Evolutionary conservation across 2,888 invertebrate genomes (phyloP).

Genomic region (Myathropa florea): DNA sequence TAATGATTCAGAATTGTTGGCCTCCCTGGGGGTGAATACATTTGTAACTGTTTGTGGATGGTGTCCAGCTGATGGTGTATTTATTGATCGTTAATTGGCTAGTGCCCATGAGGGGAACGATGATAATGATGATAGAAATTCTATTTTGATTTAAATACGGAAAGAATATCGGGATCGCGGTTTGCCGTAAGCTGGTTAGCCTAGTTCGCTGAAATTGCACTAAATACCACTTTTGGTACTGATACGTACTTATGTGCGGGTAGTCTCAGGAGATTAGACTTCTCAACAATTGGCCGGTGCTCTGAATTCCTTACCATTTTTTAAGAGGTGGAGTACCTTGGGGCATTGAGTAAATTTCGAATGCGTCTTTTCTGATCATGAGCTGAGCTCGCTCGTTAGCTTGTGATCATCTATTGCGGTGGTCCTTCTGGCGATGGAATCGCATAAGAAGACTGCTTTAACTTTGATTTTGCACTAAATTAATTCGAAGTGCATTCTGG

Average conservation of each 20-base stretch:
- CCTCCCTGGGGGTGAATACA: constrained; percentile 48
- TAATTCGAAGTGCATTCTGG: too few species aligned
- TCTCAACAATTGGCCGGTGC: not conserved
- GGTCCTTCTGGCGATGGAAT: not conserved
- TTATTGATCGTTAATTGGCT: constrained; percentile 52
- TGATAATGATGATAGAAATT: constrained; percentile 1
- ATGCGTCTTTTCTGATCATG: too few species aligned
- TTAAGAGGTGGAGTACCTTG: not conserved
- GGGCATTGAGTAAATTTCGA: not conserved
- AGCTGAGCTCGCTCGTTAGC: not conserved
- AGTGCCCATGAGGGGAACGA: constrained; percentile 8
- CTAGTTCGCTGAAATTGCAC: constrained; percentile 7
- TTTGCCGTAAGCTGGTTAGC: not conserved
- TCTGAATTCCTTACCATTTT: not conserved
- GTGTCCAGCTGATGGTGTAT: constrained; percentile 20
- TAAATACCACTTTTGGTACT: constrained; percentile 6
- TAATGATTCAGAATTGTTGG: constrained; percentile 22
- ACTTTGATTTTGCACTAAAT: too few species aligned
- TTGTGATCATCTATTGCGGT: not conserved
- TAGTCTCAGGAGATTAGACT: not conserved
- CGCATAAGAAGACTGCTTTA: too few species aligned
- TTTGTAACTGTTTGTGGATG: constrained; percentile 31
- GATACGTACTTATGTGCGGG: not conserved
- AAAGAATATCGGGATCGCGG: not conserved
- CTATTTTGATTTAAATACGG: not conserved